Base-by-base conservation (phyloP, 2,888 invertebrate genomes). In the Eupithecia insigniata region DNA sequence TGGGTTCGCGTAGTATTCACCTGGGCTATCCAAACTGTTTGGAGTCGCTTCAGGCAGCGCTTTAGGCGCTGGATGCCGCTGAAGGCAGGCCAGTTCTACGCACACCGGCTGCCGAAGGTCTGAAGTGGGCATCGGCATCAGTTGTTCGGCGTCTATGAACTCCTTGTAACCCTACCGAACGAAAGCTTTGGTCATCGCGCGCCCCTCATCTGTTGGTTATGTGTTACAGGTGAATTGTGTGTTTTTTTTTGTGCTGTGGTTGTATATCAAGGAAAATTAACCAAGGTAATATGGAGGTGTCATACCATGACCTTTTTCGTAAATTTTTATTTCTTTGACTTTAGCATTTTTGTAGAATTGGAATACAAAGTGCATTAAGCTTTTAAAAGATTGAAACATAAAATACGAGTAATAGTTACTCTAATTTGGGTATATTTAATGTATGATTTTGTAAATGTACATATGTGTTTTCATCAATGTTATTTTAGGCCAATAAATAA, bases 71-170 rank as follows among this genome's bases (percentile, higher is more conserved):
- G 93, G 90, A 78, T 95, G 95, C n/a, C 95, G 92, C 82, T 95
- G 95, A 79, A 97, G 88, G 77, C 96, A 95, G 80, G 96, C 96
- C 95, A 97, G 96, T 91, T 98, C 97, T 82, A 97, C 95, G 88
- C 97, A 97, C 80, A 98, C 96, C 62, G 97, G 97, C 86, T 96
- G 96, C 79, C 97, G 96, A 90, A 97, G 96, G 91, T 98, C 98
- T 83, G 97, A 97, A 76, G 97, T 97, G 75, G 97, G 95, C 92
- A 97, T 95, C 78, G 98, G 97, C 96, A 98, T 97, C 84, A 98
- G 95, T 89, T 97, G 97, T 94, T 98, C 98, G 74, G 98, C 97
- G 92, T 98, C 98, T 89, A 97, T 97, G 95, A 97, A 97, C 90
- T 98, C 98, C 95, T 97, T 98, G 95, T 97, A 98, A 85, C 97